phyloP scores from a whole-genome alignment of 2,888 invertebrate species.

The Venusia cambrica region DNA sequence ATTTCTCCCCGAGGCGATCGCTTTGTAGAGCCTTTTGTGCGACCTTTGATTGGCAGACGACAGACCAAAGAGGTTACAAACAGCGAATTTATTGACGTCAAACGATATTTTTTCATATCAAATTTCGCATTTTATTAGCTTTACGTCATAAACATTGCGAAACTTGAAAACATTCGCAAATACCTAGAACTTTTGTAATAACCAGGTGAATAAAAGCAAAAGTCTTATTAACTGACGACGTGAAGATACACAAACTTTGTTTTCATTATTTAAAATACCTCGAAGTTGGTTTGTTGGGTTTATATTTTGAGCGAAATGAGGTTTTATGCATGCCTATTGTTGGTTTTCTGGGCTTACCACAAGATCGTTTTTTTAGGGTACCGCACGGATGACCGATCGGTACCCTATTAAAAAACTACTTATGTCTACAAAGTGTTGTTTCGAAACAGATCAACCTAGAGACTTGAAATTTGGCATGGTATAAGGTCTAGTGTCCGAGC shows the following conservation, averaged over 20 bases:
- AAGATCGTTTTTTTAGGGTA: too few species aligned
- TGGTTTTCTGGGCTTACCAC: constrained; percentile 16
- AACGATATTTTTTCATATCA: constrained; percentile 30
- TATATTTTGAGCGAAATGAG: constrained; percentile 17
- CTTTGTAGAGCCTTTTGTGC: constrained; percentile 40
- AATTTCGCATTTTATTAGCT: constrained; percentile 24
- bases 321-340: constrained; percentile 16
- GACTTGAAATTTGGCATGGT: too few species aligned
- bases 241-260: constrained; percentile 31
- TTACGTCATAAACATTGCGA: constrained; percentile 22
- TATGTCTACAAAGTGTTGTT: too few species aligned
- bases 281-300: constrained; percentile 24
- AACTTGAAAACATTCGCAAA: constrained; percentile 26
- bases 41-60: constrained; percentile 53
- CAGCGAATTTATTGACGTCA: constrained; percentile 38
- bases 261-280: constrained; percentile 30
- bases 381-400: too few species aligned
- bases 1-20: constrained; percentile 36
- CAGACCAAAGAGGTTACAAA: constrained; percentile 46
- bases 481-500: too few species aligned
- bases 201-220: constrained; percentile 30
- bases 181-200: constrained; percentile 32
- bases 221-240: constrained; percentile 30
- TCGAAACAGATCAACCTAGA: too few species aligned
- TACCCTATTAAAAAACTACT: too few species aligned